Percentiles rank a stretch among this genome's conserved stretches.
Conservation (phyloP, 2,888 invertebrate species). For the Pogonocherus hispidulus region DNA sequence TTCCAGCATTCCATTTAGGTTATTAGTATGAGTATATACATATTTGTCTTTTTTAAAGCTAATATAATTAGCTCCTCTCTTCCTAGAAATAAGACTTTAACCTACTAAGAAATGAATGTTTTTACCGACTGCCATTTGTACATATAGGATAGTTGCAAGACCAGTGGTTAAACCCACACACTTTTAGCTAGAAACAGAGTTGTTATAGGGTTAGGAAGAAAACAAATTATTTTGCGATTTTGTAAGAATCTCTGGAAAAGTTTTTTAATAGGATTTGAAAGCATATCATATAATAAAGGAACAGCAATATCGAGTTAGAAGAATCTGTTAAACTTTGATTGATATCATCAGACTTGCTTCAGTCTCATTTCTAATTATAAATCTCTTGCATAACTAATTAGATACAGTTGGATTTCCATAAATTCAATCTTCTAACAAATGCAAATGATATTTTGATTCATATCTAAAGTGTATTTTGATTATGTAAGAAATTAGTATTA, state of each 20-base stretch:
- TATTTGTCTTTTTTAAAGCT: constrained; percentile 24
- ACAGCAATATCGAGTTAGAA: constrained; percentile 14
- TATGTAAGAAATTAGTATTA: too few species aligned
- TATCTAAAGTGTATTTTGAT: too few species aligned
- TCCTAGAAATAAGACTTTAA: constrained; percentile 53
- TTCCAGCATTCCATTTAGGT: constrained; percentile 25
- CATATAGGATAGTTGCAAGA: constrained; percentile 56
- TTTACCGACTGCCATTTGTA: constrained; percentile 63
- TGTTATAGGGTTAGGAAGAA: constrained; percentile 2
- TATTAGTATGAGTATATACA: not conserved
- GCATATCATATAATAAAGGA: constrained; percentile 21
- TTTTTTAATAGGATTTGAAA: constrained; percentile 5
- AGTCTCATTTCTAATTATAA: too few species aligned
- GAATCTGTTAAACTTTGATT: not conserved
- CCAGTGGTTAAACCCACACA: constrained; percentile 34
- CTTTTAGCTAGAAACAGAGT: constrained; percentile 23
- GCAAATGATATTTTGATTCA: too few species aligned
- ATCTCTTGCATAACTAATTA: too few species aligned
- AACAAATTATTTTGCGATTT: not conserved
- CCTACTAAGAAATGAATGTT: constrained; percentile 42
- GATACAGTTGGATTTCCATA: too few species aligned
- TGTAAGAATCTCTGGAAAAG: not conserved
- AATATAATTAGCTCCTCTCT: constrained; percentile 48
- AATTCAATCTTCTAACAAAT: too few species aligned
- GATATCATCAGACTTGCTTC: not conserved